phyloP scores from a whole-genome alignment of 2,113 vertebrate species.

The Hemibagrus wyckioides region DNA sequence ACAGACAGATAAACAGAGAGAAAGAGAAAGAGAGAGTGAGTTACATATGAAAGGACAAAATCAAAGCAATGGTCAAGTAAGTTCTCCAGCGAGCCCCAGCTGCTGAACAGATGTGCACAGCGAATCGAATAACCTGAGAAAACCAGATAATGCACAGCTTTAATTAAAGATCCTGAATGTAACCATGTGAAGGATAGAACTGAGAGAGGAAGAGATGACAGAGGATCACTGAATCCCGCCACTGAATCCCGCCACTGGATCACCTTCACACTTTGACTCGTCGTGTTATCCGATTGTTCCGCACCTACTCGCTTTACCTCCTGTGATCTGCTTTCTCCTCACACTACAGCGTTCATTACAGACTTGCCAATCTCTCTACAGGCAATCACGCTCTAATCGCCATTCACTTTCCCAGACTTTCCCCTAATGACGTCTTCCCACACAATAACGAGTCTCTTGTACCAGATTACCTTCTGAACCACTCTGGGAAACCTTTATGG shows the following conservation, averaged over 20 bases:
- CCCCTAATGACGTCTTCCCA: constrained; percentile 12
- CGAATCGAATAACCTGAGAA: not conserved
- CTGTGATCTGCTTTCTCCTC: not conserved
- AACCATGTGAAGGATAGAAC: not conserved
- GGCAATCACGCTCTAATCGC: not conserved
- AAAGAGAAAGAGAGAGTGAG: not conserved
- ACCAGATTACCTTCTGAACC: not conserved
- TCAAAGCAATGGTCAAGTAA: constrained; percentile 21
- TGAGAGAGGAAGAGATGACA: not conserved
- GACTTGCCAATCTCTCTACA: not conserved
- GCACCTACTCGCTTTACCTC: not conserved
- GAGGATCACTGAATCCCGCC: not conserved
- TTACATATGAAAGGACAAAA: constrained; percentile 1
- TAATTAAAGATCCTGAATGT: not conserved
- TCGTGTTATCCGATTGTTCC: constrained; percentile 17
- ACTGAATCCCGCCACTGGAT: not conserved
- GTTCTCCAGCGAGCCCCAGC: constrained; percentile 2
- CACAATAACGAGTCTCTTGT: not conserved
- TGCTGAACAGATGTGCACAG: constrained; percentile 20
- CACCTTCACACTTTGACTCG: constrained; percentile 7
- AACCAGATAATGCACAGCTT: not conserved
- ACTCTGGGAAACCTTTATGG: not conserved
- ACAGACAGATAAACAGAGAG: not conserved
- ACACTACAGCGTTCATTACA: not conserved
- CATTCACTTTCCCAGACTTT: constrained; percentile 6